These are phyloP conservation scores for Rhagophthalmus giganteus DNA, from an alignment of 2,888 invertebrate species.

Conservation along the genomic window DNA sequence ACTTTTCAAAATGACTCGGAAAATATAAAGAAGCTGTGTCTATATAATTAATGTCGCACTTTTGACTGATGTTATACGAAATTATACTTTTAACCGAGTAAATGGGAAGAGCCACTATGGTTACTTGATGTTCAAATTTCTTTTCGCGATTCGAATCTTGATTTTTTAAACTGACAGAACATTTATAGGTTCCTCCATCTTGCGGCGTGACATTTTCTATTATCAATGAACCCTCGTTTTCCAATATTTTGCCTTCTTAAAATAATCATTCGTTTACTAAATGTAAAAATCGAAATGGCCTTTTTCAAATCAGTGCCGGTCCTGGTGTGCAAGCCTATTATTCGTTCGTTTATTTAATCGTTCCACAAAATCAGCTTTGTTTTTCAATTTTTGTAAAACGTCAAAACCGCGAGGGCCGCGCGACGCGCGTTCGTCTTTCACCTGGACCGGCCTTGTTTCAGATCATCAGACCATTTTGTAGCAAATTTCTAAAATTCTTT, in stretches of 20 bases:
- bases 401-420: no score
- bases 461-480: no score
- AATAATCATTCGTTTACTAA: no score
- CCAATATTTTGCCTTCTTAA: conserved; percentile 37
- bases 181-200: conserved; percentile 52
- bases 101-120: conserved; percentile 47
- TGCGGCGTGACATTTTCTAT: conserved; percentile 47
- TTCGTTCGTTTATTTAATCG: no score
- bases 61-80: conserved; percentile 43
- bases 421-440: no score
- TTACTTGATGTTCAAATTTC: conserved; percentile 45
- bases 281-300: no score
- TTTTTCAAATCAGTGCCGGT: no score
- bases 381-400: no score
- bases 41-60: conserved; percentile 45
- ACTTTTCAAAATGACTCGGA: conserved; percentile 44
- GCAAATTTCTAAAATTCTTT: no score
- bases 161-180: conserved; percentile 37
- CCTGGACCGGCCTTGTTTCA: no score
- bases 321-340: no score
- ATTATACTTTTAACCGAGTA: conserved; percentile 46
- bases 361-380: no score
- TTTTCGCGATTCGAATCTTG: conserved; percentile 27
- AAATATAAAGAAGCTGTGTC: conserved; percentile 48
- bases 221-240: conserved; percentile 41